Evolutionary conservation across 53 echinoderm and acorn worm species (phyloP), one percentile per base, ranked within the genome.

Genomic region (Temnopleurus reevesii): DNA sequence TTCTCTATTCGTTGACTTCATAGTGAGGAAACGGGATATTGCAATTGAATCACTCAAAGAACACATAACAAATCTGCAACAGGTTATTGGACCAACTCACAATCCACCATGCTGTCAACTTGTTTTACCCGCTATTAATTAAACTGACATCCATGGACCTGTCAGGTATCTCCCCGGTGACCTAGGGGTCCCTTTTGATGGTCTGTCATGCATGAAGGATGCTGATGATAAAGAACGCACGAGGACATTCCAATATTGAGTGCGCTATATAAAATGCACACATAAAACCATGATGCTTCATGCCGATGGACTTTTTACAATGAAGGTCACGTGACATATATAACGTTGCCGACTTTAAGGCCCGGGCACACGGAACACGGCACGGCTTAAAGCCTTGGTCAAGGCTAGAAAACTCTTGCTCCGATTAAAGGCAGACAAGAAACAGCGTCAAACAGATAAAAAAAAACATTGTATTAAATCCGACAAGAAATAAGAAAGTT

Each of bases 301-400:
- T 71, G 41, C 38, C 71, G 41, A 38, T 8, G n/a, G 71, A 5
- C 27, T 8, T n/a, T 71, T 71, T 71, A 6, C 71, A 8, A n/a
- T 4, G n/a, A 66, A 36, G 43, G 71, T 71, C 71, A 71, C 71
- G 71, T 71, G 71, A 71, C 41, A 33, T 41, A 38, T n/a, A 71
- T 36, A 71, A 71, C 41, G 71, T 19, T 41, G 71, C 71, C 71
- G 71, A 41, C 71, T n/a, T 38, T 35, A 7, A 66, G 4, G 4
- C 71, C 15, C 41, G n/a, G n/a, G n/a, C n/a, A n/a, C n/a, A n/a
- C n/a, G n/a, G n/a, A n/a, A n/a, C n/a, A n/a, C n/a, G n/a, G n/a
- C n/a, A n/a, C n/a, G n/a, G n/a, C n/a, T n/a, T n/a, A n/a, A n/a
- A n/a, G n/a, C n/a, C n/a, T n/a, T n/a, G n/a, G n/a, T n/a, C n/a